These are phyloP conservation scores for Diorhabda carinulata DNA, from an alignment of 1,140 invertebrate genomes.

Conservation along the genomic window DNA sequence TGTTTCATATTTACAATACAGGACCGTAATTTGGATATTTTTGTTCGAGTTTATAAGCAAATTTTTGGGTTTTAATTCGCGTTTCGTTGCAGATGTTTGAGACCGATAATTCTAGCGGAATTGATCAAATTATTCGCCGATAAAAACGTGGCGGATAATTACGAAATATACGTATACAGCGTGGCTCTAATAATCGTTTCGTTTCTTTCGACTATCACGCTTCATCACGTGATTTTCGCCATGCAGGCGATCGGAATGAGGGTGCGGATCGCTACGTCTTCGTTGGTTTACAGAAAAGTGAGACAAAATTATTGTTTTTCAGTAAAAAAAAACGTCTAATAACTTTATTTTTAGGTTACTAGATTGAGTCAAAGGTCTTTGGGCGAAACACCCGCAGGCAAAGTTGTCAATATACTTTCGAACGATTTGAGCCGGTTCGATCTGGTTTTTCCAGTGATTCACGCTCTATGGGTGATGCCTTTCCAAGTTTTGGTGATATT, in stretches of 20 bases:
- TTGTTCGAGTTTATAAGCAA: too few relatives aligned
- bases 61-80: too few relatives aligned
- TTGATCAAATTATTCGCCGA: neutral
- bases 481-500: constrained; percentile 57
- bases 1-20: too few relatives aligned
- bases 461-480: constrained; percentile 67
- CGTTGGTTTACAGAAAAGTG: constrained; percentile 63
- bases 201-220: constrained; percentile 28
- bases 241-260: constrained; percentile 57
- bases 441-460: constrained; percentile 56
- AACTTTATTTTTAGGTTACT: constrained; percentile 50
- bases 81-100: neutral
- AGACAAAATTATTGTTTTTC: constrained; percentile 3
- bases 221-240: constrained; percentile 47
- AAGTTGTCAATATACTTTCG: constrained; percentile 79
- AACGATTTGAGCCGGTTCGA: constrained; percentile 73
- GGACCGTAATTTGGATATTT: too few relatives aligned
- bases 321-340: too few relatives aligned
- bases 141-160: neutral
- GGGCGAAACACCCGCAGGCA: constrained; percentile 71
- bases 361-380: constrained; percentile 62
- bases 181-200: constrained; percentile 30
- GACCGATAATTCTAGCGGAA: neutral
- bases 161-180: constrained; percentile 30
- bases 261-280: constrained; percentile 56